Base-by-base conservation (phyloP, 2,888 invertebrate species). In the Alitta virens region DNA sequence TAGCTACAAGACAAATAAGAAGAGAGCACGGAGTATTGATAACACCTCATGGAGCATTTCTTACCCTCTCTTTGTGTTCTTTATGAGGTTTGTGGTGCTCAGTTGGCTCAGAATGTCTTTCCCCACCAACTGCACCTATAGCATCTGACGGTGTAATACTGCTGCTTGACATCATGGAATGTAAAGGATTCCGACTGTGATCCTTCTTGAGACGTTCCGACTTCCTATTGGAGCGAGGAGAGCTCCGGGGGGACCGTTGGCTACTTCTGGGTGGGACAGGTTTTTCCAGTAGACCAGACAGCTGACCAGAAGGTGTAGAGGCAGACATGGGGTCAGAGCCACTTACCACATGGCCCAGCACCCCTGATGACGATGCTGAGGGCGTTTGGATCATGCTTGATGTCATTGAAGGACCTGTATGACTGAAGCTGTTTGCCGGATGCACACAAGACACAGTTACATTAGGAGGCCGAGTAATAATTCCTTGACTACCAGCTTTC, bases 131-230 rank as follows among this genome's bases (percentile, higher is more conserved):
- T n/a, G 73, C 73, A 7, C 73, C 74, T 21, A 80, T 74, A 23
- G 82, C 78, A 12, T 82, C 81, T 24, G 84, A 81, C 24, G 70
- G 53, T 40, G 76, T 73, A 53, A 75, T 73, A 63, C 73, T 71
- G 56, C 71, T 64, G 60, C 71, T 67, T 26, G 84, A 72, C n/a
- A 83, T 75, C 46, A 80, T 55, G 86, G 87, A 77, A 60, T 60
- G 60, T 54, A 46, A 40, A 7, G 42, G 18, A 3, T 46, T 26
- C 23, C 49, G n/a, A 23, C 51, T 40, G 14, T 18, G 18, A 12
- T 27, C 60, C 12, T 59, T 50, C 40, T 59, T 59, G 25, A 33
- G 46, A 18, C 52, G 51, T n/a, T 50, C 59, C n/a, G 59, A 51
- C 40, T 59, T 59, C 18, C 59, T 50, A 33, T 24, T 21, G 14